Base-by-base conservation (phyloP, 2,113 vertebrate genomes). In the Percopsis transmontana region DNA sequence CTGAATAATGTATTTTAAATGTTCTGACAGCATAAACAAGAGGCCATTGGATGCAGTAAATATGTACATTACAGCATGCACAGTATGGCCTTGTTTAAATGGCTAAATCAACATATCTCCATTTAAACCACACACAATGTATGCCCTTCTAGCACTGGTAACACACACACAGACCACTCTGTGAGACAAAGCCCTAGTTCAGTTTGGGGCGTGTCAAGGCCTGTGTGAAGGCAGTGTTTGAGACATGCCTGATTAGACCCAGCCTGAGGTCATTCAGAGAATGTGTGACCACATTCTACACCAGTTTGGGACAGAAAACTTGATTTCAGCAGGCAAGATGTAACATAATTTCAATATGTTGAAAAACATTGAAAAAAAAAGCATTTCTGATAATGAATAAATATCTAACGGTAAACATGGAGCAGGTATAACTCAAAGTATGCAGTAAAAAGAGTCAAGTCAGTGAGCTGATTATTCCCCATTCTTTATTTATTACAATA, bases 171-270 rank as follows among this genome's bases (percentile, higher is more conserved):
- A 78, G 55, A 59, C 0, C 15, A 41, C 42, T 70, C 8, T 42
- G 48, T 56, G 23, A 62, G 69, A 83, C 75, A 82, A 85, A 79
- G 82, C 47, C 57, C 23, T 12, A 21, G 52, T 74, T 87, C 56
- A 83, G 56, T 45, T 8, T 16, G 9, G 52, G 65, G 62, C 65
- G 58, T 2, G 14, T 15, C 27, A 24, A 50, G 62, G 68, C 42
- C 16, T 57, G 67, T 74, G 72, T 2, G 40, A 66, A 68, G 72
- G 68, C 71, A 53, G 66, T 1, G 6, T 62, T 58, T 60, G 50
- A 53, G 47, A 58, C 59, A 4, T 19, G 64, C 53, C 56, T 45
- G 80, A 76, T 69, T 70, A 63, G 15, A 84, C 71, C 3, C 5
- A 58, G 77, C 15, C 27, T 79, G 64, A 81, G 19, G 74, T 75